Percentiles rank a stretch among this genome's conserved stretches.
Evolutionary conservation across 2,797 vertebrate genomes (phyloP).

Genomic region (Sylvia borin): DNA sequence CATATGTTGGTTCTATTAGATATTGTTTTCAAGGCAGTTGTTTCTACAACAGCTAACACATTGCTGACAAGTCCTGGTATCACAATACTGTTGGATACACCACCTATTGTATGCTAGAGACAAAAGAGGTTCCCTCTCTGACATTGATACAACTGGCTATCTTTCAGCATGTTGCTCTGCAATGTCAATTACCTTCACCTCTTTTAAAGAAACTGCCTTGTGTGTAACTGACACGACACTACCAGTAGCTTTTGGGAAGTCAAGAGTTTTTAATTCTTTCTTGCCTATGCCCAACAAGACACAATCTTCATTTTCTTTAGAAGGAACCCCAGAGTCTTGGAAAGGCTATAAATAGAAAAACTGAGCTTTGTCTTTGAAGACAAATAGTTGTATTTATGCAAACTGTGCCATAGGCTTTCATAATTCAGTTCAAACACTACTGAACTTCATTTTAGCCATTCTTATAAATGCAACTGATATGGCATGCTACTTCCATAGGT

Average conservation of each 20-base stretch:
- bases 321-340: neutral
- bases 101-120: neutral
- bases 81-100: neutral
- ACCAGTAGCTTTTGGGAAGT: neutral
- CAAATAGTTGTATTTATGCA: neutral
- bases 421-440: neutral
- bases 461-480: neutral
- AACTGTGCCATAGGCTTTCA: neutral
- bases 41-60: neutral
- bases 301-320: conserved; percentile 6
- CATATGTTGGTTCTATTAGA: neutral
- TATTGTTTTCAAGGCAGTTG: neutral
- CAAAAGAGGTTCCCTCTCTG: neutral
- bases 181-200: neutral
- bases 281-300: conserved; percentile 23
- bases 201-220: neutral
- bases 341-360: conserved; percentile 49
- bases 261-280: neutral
- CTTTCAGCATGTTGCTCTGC: neutral
- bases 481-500: neutral
- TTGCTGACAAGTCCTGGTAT: neutral
- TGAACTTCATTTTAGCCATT: neutral
- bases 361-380: neutral
- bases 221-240: neutral
- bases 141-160: neutral